A percentile compares a stretch with the other conserved stretches of the same genome.
Evolutionary conservation across 2,113 vertebrate species (phyloP).

Genomic region (Sphyrna mokarran): DNA sequence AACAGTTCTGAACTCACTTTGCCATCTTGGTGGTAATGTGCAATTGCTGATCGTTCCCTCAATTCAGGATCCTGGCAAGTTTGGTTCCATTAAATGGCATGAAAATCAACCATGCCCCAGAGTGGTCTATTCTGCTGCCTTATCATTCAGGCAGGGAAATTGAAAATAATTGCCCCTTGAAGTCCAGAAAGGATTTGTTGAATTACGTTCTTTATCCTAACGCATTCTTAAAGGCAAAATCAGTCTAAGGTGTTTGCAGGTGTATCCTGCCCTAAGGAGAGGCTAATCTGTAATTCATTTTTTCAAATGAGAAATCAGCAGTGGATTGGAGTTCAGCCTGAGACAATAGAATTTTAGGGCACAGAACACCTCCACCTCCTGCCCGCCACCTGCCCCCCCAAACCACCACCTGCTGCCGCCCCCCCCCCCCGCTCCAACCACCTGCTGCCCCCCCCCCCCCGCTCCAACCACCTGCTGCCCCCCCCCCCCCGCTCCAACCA

Average conservation of each 20-base stretch:
- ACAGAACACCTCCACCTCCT: conserved; percentile 34
- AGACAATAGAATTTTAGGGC: background rate
- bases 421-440: too few species aligned
- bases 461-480: too few species aligned
- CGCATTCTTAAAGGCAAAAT: background rate
- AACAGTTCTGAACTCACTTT: background rate
- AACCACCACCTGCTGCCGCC: too few species aligned
- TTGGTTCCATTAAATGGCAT: background rate
- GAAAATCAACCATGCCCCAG: background rate
- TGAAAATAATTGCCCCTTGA: background rate
- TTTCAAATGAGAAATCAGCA: background rate
- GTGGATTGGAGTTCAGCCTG: background rate
- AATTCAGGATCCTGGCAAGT: background rate
- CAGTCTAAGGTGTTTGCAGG: background rate
- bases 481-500: too few species aligned
- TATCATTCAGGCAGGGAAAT: background rate
- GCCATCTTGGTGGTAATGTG: background rate
- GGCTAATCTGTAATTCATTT: background rate
- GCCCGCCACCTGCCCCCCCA: too few species aligned
- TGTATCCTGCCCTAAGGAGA: background rate
- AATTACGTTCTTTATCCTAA: background rate
- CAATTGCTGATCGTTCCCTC: background rate
- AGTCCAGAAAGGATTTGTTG: background rate
- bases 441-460: too few species aligned
- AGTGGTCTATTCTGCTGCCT: background rate